Evolutionary conservation across 2,888 invertebrate genomes (phyloP).

Genomic region (Rhamphomyia laevipes): DNA sequence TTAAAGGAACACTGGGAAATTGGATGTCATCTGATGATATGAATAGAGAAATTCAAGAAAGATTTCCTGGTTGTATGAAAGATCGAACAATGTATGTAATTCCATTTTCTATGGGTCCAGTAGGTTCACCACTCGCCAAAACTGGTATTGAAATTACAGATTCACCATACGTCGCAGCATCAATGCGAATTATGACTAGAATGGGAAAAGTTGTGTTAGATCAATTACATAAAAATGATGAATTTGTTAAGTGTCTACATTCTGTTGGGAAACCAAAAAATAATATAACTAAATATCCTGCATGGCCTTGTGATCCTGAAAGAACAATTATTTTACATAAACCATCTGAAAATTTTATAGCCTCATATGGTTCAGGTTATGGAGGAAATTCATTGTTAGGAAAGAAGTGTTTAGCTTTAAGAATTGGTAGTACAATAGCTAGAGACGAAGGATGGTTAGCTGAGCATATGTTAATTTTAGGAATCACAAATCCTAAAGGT

Average conservation of each 20-base stretch:
- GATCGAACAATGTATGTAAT: conserved; percentile 97
- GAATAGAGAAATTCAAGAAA: conserved; percentile 62
- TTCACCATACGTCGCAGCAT: conserved; percentile 92
- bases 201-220: conserved; percentile 55
- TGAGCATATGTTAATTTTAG: conserved; percentile 97
- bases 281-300: conserved; percentile 48
- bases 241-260: conserved; percentile 86
- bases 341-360: conserved; percentile 37
- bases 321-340: conserved; percentile 84
- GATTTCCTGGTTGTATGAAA: conserved; percentile 84
- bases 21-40: conserved; percentile 82
- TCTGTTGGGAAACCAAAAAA: conserved; percentile 71
- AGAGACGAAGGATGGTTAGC: conserved; percentile 94
- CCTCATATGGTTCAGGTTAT: conserved; percentile 77
- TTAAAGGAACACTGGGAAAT: conserved; percentile 79
- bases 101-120: conserved; percentile 97
- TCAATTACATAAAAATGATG: conserved; percentile 42
- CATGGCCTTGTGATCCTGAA: conserved; percentile 97
- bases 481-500: conserved; percentile 83
- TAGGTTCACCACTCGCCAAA: conserved; percentile 89
- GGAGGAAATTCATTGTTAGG: conserved; percentile 94
- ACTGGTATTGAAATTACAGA: conserved; percentile 96
- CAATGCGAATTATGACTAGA: conserved; percentile 96
- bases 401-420: conserved; percentile 94
- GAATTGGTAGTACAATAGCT: conserved; percentile 92